Evolutionary conservation across 2,888 invertebrate genomes (phyloP).

Genomic region (Xylocampa areola): DNA sequence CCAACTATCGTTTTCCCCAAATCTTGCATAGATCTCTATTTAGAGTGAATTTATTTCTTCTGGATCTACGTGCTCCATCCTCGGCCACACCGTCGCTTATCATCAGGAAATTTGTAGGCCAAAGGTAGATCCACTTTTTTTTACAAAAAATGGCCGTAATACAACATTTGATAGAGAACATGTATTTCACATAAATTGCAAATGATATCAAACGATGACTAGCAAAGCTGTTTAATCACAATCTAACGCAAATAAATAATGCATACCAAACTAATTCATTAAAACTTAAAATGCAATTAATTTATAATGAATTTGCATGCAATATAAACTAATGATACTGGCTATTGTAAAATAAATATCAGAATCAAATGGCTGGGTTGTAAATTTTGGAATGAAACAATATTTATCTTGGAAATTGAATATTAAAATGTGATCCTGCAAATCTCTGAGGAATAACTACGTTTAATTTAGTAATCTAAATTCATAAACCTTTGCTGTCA

Average conservation of each 20-base stretch:
- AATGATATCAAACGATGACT: no score
- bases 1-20: no score
- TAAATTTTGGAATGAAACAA: slow-evolving; percentile 50
- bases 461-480: slow-evolving; percentile 55
- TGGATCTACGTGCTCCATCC: no score
- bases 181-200: no score
- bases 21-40: no score
- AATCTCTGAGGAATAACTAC: slow-evolving; percentile 47
- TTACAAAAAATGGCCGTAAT: no score
- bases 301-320: slow-evolving; percentile 28
- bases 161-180: no score
- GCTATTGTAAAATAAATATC: slow-evolving; percentile 31
- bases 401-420: slow-evolving; percentile 57
- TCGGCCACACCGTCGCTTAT: no score
- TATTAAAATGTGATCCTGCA: slow-evolving; percentile 46
- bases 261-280: neutral
- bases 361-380: slow-evolving; percentile 32
- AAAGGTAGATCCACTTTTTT: no score
- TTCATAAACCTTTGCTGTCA: slow-evolving; percentile 49
- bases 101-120: no score
- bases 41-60: no score
- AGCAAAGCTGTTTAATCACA: neutral
- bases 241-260: neutral
- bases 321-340: slow-evolving; percentile 14
- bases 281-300: slow-evolving; percentile 2